Evolutionary conservation across 2,113 vertebrate species (phyloP), one percentile per base, ranked within the genome.

Genomic region (Vulpes ferrilata): DNA sequence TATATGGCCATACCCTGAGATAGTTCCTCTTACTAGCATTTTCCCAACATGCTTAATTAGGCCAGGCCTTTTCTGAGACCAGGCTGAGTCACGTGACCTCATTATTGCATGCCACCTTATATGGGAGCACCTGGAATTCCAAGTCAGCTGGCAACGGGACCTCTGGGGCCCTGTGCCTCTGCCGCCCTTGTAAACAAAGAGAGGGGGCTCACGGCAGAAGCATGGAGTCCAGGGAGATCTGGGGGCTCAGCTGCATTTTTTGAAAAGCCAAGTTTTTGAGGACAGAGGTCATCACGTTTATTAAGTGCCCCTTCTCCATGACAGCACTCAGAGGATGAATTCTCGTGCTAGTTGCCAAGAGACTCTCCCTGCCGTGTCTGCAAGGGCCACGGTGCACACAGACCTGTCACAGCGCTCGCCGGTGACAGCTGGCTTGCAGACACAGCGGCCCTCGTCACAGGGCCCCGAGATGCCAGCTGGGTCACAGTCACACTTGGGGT

Each of bases 381-480:
- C 0, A 69, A 69, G 23, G 74, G 35, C 25, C 80, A 15, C 0
- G 1, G 17, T 55, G 93, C 97, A 6, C 93, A 97, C 97, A 64
- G 22, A 99, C 99, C 99, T 99, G 17, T 99, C 98, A 3, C 99
- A 99, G 2, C 11, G 98, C 38, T 98, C 98, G 13, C 99, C 99
- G 0, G 97, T 96, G 62, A 97, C 27, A 0, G 98, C 96, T 0
- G 89, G 88, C 97, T 99, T 99, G 98, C 99, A 99, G 94, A 98
- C 32, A 0, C 99, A 99, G 94, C 0, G 98, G 79, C 99, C 98
- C 0, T 97, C 92, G 11, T 96, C n/a, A 53, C 99, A 99, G 20
- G 90, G 95, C 15, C 97, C 97, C 0, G 5, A 20, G 69, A 98
- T 97, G 27, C 99, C 99, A 0, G 98, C 98, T 0, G 98, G 98